Evolutionary conservation across 2,113 vertebrate species (phyloP), one percentile per base, ranked within the genome.

Genomic region (Plestiodon gilberti): DNA sequence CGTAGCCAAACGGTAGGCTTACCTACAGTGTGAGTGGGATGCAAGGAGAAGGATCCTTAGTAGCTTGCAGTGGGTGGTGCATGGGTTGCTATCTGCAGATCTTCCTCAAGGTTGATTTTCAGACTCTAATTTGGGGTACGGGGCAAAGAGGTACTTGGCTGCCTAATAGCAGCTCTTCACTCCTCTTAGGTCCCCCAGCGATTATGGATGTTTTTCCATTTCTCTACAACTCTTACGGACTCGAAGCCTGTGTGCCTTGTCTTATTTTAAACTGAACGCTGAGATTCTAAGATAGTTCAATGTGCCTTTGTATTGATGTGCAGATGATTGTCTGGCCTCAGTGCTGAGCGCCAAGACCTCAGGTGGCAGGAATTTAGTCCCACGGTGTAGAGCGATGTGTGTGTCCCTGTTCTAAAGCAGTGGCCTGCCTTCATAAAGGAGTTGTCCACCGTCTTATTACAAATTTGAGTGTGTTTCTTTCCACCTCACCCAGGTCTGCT

Each of bases 1-100:
- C 55, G 96, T 97, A 0, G 94, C 96, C 38, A 98, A 99, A 95
- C 96, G 99, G 99, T 99, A 97, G 87, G 89, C 61, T 6, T 30
- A n/a, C 17, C 15, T 69, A 64, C 2, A 4, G 13, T 55, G 33
- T 43, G 20, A 48, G 15, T 8, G 76, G 48, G 6, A n/a, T 67
- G 48, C 28, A 9, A 15, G 33, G 62, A 35, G 59, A 74, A 67
- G 65, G 11, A 33, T 13, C 62, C 8, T 15, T 22, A 22, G n/a
- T 11, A 11, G n/a, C 76, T 38, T 48, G 59, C 40, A 52, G 33
- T 25, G 33, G 55, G 40, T 22, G n/a, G 30, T 22, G 6, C 20
- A 2, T 59, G 74, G 20, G 22, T 8, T 52, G 48, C 20, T 40
- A 6, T 9, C 1, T 22, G n/a, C 59, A 76, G 59, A 18, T 18